These are phyloP conservation scores for Taenaris catops DNA, from an alignment of 2,888 invertebrate genomes.

Conservation along the genomic window DNA sequence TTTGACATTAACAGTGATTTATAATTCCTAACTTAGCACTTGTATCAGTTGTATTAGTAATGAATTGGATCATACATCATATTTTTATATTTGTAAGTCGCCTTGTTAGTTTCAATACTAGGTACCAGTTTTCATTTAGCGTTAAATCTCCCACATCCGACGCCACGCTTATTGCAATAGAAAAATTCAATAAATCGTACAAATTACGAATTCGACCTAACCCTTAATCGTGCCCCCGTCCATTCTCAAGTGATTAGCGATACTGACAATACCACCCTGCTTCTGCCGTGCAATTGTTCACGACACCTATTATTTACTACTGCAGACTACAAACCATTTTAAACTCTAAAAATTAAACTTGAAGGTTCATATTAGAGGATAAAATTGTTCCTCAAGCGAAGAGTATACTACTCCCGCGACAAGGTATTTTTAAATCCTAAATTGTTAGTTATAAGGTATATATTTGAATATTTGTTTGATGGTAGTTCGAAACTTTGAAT, in stretches of 20 bases:
- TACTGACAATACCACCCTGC: conserved; percentile 39
- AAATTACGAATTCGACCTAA: conserved; percentile 27
- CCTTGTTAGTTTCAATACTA: too few species aligned
- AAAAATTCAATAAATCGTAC: conserved; percentile 19
- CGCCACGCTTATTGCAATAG: conserved; percentile 5
- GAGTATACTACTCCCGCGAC: conserved; percentile 1
- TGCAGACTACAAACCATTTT: conserved; percentile 28
- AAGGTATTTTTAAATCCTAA: conserved; percentile 2
- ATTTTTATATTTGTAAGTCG: too few species aligned
- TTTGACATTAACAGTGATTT: too few species aligned
- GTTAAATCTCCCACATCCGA: conserved; percentile 2
- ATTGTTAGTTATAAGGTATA: conserved; percentile 8
- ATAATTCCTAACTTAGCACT: too few species aligned
- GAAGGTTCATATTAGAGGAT: conserved; percentile 16
- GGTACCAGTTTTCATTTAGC: too few species aligned
- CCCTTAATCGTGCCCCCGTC: conserved; percentile 36
- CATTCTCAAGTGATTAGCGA: conserved; percentile 34
- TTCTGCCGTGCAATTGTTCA: conserved; percentile 52
- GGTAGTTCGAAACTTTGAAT: conserved; percentile 46
- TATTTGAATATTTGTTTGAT: conserved; percentile 22
- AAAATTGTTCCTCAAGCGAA: conserved; percentile 34
- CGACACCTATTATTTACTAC: conserved; percentile 59
- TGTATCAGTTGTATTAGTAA: too few species aligned
- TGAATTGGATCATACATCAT: too few species aligned
- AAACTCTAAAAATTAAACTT: conserved; percentile 20